Base-by-base conservation (phyloP, 2,797 vertebrate genomes). In the Chrysocyon brachyurus region DNA sequence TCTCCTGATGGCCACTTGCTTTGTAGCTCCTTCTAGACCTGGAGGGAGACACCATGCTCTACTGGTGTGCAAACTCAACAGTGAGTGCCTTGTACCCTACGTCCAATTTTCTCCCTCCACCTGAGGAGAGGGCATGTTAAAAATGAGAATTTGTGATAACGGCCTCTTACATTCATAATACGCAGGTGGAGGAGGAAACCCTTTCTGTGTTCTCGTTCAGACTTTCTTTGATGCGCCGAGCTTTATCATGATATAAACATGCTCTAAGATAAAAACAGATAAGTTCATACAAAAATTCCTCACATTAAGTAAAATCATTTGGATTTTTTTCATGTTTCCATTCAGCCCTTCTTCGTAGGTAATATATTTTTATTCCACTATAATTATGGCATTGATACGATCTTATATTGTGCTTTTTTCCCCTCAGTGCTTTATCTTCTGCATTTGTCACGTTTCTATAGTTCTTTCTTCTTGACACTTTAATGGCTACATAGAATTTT, bases 401-500 rank as follows among this genome's bases (percentile, higher is more conserved):
- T 86, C 36, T 92, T 56, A 70, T 24, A 26, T 28, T 75, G 56
- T 91, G 17, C 4, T 72, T 82, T 54, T 81, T 90, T 63, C 66
- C 15, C 75, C 19, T 86, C 11, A 11, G 52, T 56, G 36, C 19
- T 90, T 79, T 88, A 72, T 40, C 66, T 94, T 95, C 57, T 46
- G 19, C 17, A 68, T 36, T 96, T 78, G 22, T 49, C 33, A 4
- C 59, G 64, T 88, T 82, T 68, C 56, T 96, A 2, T 81, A 40
- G 68, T 79, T 95, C 49, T 61, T 92, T 8, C 84, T 81, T 87
- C 54, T 72, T 82, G 85, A 90, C 52, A 46, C 92, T 95, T 93
- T 90, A 96, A 97, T 84, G 49, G 46, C 24, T 79, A 82, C 0
- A 5, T 26, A 85, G 2, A 95, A 91, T 91, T 96, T 97, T 57